Base-by-base conservation (phyloP, 2,888 invertebrate genomes). In the Rhabditoides inermis region DNA sequence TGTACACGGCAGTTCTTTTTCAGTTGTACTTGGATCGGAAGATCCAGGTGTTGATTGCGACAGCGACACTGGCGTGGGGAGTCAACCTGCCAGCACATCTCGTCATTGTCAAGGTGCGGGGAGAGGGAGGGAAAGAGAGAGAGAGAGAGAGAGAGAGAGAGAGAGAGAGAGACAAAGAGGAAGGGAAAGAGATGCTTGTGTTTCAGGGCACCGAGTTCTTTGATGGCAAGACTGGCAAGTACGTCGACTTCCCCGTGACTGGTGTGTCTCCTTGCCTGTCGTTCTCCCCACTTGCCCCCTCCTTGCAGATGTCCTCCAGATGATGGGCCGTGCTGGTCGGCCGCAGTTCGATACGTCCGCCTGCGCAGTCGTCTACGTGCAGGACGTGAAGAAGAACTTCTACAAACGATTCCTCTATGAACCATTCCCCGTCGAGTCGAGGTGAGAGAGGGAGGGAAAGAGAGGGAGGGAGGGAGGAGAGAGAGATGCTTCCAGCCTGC, bases 171-270 rank as follows among this genome's bases (percentile, higher is more conserved):
- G n/a, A n/a, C n/a, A n/a, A n/a, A n/a, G n/a, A n/a, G n/a, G n/a
- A n/a, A n/a, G n/a, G n/a, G n/a, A n/a, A n/a, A n/a, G n/a, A n/a
- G 15, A 6, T 32, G 32, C 6, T 32, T 32, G 32, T 32, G 32
- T 10, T 99, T 64, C 98, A 98, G 78, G 92, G 95, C 54, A 99
- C 98, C 0, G 98, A 99, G 78, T 99, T 90, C 78, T 99, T 87
- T 77, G 98, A 99, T 78, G 94, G 92, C 1, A 94, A 95, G 78
- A 85, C 85, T 27, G 88, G 90, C 77, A 84, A 92, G 66, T 99
- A 99, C 78, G 90, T 95, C 10, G 98, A 99, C 76, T 98, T 98
- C 87, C 98, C 98, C 0, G 94, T 99, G 46, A 99, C 98, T 0
- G 82, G 81, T 80, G 59, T 39, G 26, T 18, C 26, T 4, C 27